These are phyloP conservation scores for Malthinus seriepunctatus DNA, from an alignment of 2,888 invertebrate species.

Conservation along the genomic window DNA sequence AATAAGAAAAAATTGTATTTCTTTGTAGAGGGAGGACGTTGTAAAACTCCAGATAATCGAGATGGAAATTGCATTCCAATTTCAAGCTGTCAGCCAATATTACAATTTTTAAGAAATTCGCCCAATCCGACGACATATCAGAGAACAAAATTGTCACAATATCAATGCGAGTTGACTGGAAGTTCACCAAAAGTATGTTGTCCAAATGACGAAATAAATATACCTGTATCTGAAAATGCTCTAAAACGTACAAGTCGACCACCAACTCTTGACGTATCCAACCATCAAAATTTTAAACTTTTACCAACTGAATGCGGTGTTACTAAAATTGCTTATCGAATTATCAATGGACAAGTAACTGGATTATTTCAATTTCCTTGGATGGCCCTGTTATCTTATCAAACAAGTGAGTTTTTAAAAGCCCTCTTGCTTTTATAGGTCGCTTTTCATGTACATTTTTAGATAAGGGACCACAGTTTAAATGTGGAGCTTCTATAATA, in stretches of 20 bases:
- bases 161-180: background rate
- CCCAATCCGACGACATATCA: background rate
- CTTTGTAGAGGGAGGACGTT: background rate
- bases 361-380: conserved; percentile 70
- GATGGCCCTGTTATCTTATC: conserved; percentile 73
- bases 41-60: background rate
- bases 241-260: background rate
- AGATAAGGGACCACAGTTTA: conserved; percentile 46
- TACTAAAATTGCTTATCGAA: background rate
- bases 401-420: conserved; percentile 34
- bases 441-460: conserved; percentile 40
- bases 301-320: background rate
- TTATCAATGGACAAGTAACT: background rate
- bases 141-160: background rate
- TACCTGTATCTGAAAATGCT: background rate
- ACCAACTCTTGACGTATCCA: background rate
- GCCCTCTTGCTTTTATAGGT: background rate
- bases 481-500: conserved; percentile 58
- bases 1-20: too few species aligned
- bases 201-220: background rate
- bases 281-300: background rate
- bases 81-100: background rate
- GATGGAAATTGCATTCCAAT: background rate
- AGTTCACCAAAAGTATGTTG: background rate
- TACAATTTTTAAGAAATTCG: background rate